Evolutionary conservation across 1,140 invertebrate species (phyloP).

Genomic region (Oedothorax gibbosus): DNA sequence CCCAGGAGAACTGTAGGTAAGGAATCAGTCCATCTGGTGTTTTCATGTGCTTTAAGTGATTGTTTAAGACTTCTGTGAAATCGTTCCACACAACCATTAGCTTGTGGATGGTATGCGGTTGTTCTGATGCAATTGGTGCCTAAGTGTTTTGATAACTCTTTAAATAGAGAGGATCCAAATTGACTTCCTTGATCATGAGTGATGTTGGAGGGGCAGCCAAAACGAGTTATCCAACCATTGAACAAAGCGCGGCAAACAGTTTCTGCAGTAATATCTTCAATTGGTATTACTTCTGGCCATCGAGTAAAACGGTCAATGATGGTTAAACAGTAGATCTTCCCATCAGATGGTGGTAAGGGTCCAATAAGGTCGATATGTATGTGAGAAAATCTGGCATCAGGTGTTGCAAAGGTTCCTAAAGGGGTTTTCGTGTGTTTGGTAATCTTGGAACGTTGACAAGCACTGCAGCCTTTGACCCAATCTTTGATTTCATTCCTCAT

Average conservation of each 20-base stretch:
- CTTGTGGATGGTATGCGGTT: not conserved
- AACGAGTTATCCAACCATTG: slow-evolving; percentile 66
- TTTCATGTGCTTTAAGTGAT: not conserved
- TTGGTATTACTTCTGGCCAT: slow-evolving; percentile 69
- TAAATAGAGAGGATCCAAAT: slow-evolving; percentile 66
- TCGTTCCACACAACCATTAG: not conserved
- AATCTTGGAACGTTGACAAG: not conserved
- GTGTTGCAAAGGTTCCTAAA: not conserved
- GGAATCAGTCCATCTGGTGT: not conserved
- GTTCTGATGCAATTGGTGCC: not conserved
- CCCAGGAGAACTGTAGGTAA: not conserved
- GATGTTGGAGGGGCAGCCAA: slow-evolving; percentile 64
- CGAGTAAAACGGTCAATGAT: slow-evolving; percentile 69
- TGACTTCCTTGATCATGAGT: slow-evolving; percentile 69
- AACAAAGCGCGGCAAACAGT: slow-evolving; percentile 65
- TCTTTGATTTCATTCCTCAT: not conserved
- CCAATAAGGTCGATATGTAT: slow-evolving; percentile 70
- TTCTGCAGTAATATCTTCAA: slow-evolving; percentile 66
- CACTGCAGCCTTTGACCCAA: not conserved
- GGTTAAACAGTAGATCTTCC: slow-evolving; percentile 69
- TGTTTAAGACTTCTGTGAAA: not conserved
- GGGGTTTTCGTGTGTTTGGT: not conserved
- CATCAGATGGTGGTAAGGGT: slow-evolving; percentile 67
- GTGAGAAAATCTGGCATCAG: slow-evolving; percentile 1
- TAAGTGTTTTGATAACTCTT: not conserved